Base-by-base conservation (phyloP, 2,888 invertebrate species). In the Gastrophysa polygoni region DNA sequence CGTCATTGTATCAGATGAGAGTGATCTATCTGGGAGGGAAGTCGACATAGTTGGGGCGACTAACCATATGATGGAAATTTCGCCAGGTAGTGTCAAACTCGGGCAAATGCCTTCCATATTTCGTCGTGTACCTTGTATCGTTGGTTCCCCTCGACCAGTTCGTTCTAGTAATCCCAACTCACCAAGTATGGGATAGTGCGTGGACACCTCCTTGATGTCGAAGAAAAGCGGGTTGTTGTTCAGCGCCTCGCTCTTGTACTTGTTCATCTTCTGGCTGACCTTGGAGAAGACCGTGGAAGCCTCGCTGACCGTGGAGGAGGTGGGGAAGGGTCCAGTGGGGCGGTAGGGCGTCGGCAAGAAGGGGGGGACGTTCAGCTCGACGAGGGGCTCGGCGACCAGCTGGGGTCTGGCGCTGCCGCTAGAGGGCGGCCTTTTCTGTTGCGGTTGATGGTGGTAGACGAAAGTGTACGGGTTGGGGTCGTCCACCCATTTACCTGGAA, bases 161-260 rank as follows among this genome's bases (percentile, higher is more conserved):
- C n/a, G n/a, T n/a, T n/a, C n/a, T n/a, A n/a, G n/a, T n/a, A n/a
- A n/a, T n/a, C n/a, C n/a, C n/a, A n/a, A 24, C 20, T 52, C 38
- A 21, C 77, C 79, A 14, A 81, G 64, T 57, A 82, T 77, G 5
- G 82, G 82, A 66, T 77, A 82, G 73, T 82, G 82, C 0, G 82
- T 82, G 1, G 82, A 82, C 14, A 82, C 81, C 64, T 82, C 82
- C 66, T 81, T 81, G 20, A 81, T 73, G 64, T 77, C 78, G 62
- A 78, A 82, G 59, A 71, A 77, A 18, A 68, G 48, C 11, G 76
- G 76, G 61, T 72, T 71, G 29, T 58, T 73, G 32, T 63, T 71
- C 51, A 71, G 34, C 8, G 56, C 66, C 6, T 70, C 63, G 49
- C 71, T 72, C 8, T 72, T 69, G 32, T 69, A 68, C 28, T 69